These are phyloP conservation scores for Pogoniulus pusillus DNA, from an alignment of 2,797 vertebrate species.

Conservation along the genomic window DNA sequence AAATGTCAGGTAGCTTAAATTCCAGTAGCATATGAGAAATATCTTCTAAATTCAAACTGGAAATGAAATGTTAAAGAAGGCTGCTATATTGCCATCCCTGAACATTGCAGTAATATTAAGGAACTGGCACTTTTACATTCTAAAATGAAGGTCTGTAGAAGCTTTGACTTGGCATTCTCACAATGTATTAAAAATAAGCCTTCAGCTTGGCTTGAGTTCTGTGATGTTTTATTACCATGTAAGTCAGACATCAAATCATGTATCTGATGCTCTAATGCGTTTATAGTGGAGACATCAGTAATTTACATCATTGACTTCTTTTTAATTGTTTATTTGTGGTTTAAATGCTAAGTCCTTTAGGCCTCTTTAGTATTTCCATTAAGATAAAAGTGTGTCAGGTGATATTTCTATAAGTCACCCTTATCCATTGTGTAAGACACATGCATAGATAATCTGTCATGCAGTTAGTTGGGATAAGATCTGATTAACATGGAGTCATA, in stretches of 20 bases:
- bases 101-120: background rate
- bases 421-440: background rate
- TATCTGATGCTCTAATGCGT: background rate
- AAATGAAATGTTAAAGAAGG: background rate
- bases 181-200: background rate
- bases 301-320: background rate
- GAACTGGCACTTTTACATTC: background rate
- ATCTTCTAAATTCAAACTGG: background rate
- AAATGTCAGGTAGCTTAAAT: background rate
- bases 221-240: background rate
- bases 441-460: background rate
- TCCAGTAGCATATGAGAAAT: background rate
- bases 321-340: background rate
- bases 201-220: background rate
- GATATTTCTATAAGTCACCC: background rate
- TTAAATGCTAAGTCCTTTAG: slow-evolving; percentile 4
- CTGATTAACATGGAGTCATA: background rate
- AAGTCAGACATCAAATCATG: background rate
- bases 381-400: slow-evolving; percentile 11
- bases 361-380: background rate
- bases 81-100: background rate
- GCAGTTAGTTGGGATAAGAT: background rate
- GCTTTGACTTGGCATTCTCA: background rate
- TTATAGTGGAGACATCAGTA: background rate
- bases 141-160: background rate